Percentiles rank a stretch among this genome's conserved stretches.
Evolutionary conservation across 2,888 invertebrate genomes (phyloP).

Genomic region (Thereva unica): DNA sequence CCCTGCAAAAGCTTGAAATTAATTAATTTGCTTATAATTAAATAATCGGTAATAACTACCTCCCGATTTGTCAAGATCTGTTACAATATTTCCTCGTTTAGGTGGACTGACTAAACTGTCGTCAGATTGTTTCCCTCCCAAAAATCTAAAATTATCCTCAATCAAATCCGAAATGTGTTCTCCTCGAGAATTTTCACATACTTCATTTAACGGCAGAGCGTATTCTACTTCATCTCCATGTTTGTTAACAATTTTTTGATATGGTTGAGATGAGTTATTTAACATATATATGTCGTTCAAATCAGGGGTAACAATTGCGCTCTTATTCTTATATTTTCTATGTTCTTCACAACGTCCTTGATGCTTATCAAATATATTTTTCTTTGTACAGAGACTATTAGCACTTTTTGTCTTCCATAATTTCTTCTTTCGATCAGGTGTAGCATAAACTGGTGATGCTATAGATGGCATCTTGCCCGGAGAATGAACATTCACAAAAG

Average conservation of each 20-base stretch:
- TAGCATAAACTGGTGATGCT: neutral
- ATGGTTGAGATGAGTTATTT: constrained; percentile 37
- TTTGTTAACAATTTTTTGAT: constrained; percentile 46
- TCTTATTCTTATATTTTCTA: no score
- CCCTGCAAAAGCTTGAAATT: neutral
- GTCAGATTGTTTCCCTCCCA: constrained; percentile 27
- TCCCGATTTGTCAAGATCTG: constrained; percentile 47
- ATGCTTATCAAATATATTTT: no score
- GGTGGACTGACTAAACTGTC: constrained; percentile 11
- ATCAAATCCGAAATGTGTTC: neutral
- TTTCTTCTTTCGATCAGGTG: no score
- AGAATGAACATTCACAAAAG: constrained; percentile 42
- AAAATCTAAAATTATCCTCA: neutral
- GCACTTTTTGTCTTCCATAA: no score
- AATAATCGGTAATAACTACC: constrained; percentile 29
- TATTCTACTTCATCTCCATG: constrained; percentile 48
- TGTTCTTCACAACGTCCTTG: no score
- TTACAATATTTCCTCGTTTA: constrained; percentile 40
- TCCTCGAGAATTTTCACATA: constrained; percentile 28
- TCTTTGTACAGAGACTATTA: no score
- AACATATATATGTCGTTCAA: no score
- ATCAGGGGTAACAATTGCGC: no score
- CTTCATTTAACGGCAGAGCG: constrained; percentile 46
- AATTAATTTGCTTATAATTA: no score
- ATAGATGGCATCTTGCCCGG: constrained; percentile 37